Base-by-base conservation (phyloP, 2,113 vertebrate species). In the Cyprinus carpio region DNA sequence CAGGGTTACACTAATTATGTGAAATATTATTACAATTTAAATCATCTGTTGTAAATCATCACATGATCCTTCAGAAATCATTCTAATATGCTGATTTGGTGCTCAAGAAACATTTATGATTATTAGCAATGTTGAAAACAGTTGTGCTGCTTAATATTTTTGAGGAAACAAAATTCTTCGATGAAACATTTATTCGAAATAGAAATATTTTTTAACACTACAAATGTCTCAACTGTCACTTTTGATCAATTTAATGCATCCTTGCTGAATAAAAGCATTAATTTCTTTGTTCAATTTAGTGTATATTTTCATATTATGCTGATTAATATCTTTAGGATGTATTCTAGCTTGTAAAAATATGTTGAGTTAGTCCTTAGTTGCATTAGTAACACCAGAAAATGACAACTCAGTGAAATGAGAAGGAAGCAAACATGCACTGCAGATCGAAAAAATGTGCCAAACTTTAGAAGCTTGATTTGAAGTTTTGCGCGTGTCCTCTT, bases 401-500 rank as follows among this genome's bases (percentile, higher is more conserved):
- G 20, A 54, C 29, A 49, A 80, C 46, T 16, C 31, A 31, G 69
- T 75, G 10, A 79, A 79, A 40, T 25, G 65, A 74, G 10, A 34
- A 40, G 5, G n/a, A 49, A 49, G 76, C 80, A 85, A 58, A 37
- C 31, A 84, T 75, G 64, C 81, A 75, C 71, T 58, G 49, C 62
- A 37, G 54, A 86, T 84, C 56, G 71, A 84, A 86, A 88, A 84
- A 76, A 60, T 81, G 43, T 81, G 80, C 15, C 58, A 79, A 79
- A 85, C 85, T 54, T 43, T 27, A 46, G 86, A 85, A 87, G 87
- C 87, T 86, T 72, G 71, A 87, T 85, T 84, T 79, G 67, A 80
- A 81, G 89, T 88, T 87, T 60, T 60, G 31, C 56, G 56, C n/a
- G n/a, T 88, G 88, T 87, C 89, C 88, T 89, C 88, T 81, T 87